Conservation (phyloP, 2,888 invertebrate species). For the Limnephilus lunatus region DNA sequence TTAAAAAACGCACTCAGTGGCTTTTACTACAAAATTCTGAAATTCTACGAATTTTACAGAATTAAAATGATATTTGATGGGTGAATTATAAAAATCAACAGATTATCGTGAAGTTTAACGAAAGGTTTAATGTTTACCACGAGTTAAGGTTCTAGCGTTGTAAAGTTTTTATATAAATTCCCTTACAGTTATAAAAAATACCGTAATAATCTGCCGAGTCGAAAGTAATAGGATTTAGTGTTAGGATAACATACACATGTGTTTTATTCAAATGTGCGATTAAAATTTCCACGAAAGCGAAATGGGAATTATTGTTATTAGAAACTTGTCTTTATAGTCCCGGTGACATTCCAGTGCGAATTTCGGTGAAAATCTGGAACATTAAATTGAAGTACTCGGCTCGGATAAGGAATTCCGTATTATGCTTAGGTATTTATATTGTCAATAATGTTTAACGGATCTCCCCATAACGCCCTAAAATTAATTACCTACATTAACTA, state of each 20-base stretch:
- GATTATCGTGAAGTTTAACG: neutral
- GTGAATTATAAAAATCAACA: neutral
- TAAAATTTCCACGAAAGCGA: slow-evolving; percentile 8
- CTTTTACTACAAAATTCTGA: neutral
- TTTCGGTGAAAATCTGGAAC: slow-evolving; percentile 16
- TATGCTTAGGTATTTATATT: neutral
- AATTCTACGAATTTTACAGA: neutral
- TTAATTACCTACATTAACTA: neutral
- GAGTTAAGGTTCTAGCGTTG: neutral
- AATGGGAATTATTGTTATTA: slow-evolving; percentile 26
- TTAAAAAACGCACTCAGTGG: neutral
- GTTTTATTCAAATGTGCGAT: slow-evolving; percentile 4
- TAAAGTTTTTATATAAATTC: neutral
- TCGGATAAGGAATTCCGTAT: neutral
- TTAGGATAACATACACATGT: neutral
- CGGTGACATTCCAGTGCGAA: neutral
- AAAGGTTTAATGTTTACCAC: neutral
- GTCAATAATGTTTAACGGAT: neutral
- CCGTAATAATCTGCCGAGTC: neutral
- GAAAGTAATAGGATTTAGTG: neutral
- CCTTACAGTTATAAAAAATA: neutral
- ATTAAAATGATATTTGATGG: neutral
- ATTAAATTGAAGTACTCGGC: neutral
- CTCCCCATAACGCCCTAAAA: neutral
- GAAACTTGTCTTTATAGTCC: neutral